Percentiles rank a stretch among this genome's conserved stretches.
Conservation (phyloP, 2,113 vertebrate genomes). For the Oenanthe oenanthe region DNA sequence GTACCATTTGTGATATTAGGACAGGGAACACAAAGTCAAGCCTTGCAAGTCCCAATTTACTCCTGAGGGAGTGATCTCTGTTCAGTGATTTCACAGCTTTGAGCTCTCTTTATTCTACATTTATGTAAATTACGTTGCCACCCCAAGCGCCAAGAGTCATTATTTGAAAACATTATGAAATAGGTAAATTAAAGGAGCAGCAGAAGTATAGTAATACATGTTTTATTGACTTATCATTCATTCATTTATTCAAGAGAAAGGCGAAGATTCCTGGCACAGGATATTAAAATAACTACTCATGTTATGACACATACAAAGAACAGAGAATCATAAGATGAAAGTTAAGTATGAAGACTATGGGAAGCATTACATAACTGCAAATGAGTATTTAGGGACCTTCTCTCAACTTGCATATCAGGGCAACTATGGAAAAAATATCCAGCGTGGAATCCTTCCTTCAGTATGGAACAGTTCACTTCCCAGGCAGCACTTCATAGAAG, state of each 20-base stretch:
- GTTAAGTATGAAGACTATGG: neutral
- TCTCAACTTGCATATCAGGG: neutral
- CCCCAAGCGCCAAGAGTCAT: neutral
- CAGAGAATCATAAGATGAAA: neutral
- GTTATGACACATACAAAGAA: neutral
- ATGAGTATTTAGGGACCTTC: neutral
- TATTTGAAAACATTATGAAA: neutral
- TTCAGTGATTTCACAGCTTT: neutral
- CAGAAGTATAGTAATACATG: neutral
- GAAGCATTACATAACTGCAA: neutral
- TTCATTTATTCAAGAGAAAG: neutral
- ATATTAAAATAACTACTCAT: neutral
- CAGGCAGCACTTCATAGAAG: neutral
- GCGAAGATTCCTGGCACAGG: neutral
- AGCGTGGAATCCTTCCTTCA: neutral
- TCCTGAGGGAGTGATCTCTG: neutral
- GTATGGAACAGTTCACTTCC: neutral
- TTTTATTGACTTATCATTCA: neutral
- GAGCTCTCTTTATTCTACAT: neutral
- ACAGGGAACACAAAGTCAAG: neutral
- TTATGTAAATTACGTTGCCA: fast-evolving
- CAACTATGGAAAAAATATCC: neutral
- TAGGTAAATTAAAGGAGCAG: neutral
- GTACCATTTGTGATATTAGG: neutral
- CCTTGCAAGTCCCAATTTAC: neutral